These are phyloP conservation scores for Sinohyriopsis cumingii DNA, from an alignment of 2,888 invertebrate genomes.

Conservation along the genomic window DNA sequence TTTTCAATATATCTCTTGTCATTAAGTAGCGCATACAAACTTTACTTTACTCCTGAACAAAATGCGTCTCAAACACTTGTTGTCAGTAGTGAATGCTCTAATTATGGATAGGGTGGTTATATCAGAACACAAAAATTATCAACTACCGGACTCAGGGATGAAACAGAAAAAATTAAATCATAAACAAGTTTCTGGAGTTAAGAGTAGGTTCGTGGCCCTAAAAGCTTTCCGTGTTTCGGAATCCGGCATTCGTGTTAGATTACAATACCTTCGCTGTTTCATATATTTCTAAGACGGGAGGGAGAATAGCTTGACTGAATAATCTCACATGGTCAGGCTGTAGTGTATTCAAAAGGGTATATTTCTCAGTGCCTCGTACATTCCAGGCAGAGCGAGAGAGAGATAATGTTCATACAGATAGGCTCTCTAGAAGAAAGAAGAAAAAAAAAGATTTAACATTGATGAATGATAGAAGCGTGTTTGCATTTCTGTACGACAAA, in stretches of 20 bases:
- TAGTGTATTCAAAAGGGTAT: constrained; percentile 9
- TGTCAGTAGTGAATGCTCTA: constrained; percentile 12
- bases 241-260: too few species aligned
- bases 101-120: constrained; percentile 13
- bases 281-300: constrained; percentile 20
- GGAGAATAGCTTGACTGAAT: constrained; percentile 10
- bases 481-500: neutral
- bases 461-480: constrained; percentile 6
- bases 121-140: neutral
- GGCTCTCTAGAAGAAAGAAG: too few species aligned
- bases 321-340: constrained; percentile 7
- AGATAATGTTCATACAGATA: too few species aligned
- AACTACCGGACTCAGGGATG: constrained; percentile 11
- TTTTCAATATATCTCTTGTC: too few species aligned
- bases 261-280: neutral
- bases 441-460: constrained; percentile 14
- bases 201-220: neutral
- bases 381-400: too few species aligned
- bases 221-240: too few species aligned
- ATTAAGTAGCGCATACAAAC: neutral
- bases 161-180: constrained; percentile 3
- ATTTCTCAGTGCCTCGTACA: constrained; percentile 13
- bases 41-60: neutral
- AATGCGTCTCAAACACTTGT: neutral
- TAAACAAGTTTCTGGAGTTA: constrained; percentile 16